Conservation (phyloP, 2,797 vertebrate genomes). For the Alfaro cultratus region DNA sequence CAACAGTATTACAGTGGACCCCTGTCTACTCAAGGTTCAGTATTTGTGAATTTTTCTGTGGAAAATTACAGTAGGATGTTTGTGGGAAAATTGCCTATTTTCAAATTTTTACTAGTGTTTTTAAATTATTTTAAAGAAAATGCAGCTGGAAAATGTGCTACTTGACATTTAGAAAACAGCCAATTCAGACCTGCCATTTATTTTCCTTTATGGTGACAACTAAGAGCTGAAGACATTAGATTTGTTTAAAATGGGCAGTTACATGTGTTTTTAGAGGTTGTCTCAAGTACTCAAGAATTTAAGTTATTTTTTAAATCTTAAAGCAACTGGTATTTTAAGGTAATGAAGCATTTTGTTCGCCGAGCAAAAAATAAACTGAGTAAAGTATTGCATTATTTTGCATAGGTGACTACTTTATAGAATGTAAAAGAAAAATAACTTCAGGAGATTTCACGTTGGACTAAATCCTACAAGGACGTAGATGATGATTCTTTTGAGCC, state of each 20-base stretch:
- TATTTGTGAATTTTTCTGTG: no score
- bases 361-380: background rate
- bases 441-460: background rate
- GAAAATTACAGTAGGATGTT: no score
- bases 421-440: background rate
- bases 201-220: background rate
- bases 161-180: background rate
- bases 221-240: background rate
- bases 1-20: background rate
- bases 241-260: background rate
- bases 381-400: background rate
- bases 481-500: background rate
- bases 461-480: background rate
- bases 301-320: background rate
- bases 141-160: background rate
- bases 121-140: background rate
- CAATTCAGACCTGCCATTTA: background rate
- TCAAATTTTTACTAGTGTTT: background rate
- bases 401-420: no score
- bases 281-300: background rate
- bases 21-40: no score
- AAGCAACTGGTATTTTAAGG: background rate
- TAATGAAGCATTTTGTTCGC: background rate
- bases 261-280: background rate
- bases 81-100: no score